Evolutionary conservation across 35 echinoderm and acorn worm genomes (phyloP).

Genomic region (Lytechinus variegatus): DNA sequence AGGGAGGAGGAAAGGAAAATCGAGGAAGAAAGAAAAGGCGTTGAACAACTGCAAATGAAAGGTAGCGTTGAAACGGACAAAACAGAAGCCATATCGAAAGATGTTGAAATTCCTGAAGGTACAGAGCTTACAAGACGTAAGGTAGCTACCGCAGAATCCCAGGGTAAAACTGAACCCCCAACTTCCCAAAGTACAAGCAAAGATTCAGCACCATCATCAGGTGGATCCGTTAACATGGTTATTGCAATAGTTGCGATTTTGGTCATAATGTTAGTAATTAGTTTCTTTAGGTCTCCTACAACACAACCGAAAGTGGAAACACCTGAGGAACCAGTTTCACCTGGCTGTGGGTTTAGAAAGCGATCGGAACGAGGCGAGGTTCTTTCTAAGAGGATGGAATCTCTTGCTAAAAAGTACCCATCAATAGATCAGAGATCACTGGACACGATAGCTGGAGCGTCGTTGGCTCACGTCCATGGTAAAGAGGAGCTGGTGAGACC

Average conservation of each 20-base stretch:
- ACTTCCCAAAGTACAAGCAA: neutral
- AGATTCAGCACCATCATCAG: neutral
- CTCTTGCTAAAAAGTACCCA: neutral
- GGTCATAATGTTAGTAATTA: neutral
- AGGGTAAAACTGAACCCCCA: neutral
- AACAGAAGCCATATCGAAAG: neutral
- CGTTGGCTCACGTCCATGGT: neutral
- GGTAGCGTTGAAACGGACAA: neutral
- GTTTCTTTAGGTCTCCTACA: neutral
- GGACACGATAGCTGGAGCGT: neutral
- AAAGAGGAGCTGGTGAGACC: neutral
- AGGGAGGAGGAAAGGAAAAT: neutral
- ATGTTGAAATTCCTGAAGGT: neutral
- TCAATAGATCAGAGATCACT: neutral
- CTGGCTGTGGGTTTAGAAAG: neutral
- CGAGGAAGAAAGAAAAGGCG: neutral
- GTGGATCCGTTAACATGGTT: neutral
- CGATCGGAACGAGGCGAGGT: neutral
- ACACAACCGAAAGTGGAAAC: neutral
- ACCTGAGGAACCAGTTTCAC: neutral
- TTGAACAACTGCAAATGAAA: neutral
- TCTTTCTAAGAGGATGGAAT: neutral
- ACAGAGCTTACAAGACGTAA: neutral
- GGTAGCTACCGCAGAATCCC: neutral
- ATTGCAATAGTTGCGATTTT: neutral